Evolutionary conservation across 1,140 invertebrate species (phyloP).

Genomic region (Nasonia longicornis): DNA sequence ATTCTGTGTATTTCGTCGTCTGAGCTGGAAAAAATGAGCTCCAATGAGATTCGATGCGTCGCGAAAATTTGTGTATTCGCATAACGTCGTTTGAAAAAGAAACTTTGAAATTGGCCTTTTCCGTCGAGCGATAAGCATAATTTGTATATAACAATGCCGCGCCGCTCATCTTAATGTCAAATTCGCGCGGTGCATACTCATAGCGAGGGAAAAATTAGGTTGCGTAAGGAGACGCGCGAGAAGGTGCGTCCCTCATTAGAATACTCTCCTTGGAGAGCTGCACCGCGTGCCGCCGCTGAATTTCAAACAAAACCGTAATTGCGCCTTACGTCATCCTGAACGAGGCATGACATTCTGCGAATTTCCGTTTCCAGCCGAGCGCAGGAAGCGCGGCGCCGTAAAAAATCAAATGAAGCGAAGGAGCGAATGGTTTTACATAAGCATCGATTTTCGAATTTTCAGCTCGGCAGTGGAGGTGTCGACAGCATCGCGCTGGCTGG

Average conservation of each 20-base stretch:
- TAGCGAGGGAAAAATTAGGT: neutral
- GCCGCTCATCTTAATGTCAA: constrained; percentile 2
- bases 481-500: constrained; percentile 59
- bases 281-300: neutral
- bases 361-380: constrained; percentile 1
- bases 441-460: constrained; percentile 7
- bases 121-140: neutral
- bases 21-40: too few species aligned
- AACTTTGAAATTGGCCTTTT: neutral
- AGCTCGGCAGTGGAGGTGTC: constrained; percentile 66
- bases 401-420: neutral
- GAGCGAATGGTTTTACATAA: neutral
- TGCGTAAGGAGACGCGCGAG: neutral
- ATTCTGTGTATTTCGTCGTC: too few species aligned
- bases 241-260: constrained; percentile 23
- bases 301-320: constrained; percentile 19
- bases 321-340: constrained; percentile 18
- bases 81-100: neutral
- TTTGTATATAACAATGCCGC: neutral
- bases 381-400: constrained; percentile 12
- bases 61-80: neutral
- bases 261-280: constrained; percentile 1
- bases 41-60: too few species aligned
- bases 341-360: constrained; percentile 30
- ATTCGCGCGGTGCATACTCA: neutral